phyloP scores from a whole-genome alignment of 2,113 vertebrate species.

The Marmota flaviventris region DNA sequence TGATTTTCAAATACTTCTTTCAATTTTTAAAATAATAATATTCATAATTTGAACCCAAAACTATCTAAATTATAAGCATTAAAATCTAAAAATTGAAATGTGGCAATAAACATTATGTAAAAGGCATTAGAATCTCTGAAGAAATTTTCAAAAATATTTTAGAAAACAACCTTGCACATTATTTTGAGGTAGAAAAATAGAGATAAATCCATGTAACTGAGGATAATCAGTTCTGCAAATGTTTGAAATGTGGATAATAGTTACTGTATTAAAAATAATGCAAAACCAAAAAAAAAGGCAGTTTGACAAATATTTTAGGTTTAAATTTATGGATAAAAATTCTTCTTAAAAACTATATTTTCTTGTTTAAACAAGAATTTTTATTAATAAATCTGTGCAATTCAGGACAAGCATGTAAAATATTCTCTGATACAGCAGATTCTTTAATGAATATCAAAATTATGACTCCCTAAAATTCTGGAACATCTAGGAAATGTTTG shows the following conservation, averaged over 20 bases:
- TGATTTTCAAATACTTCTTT: neutral
- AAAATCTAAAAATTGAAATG: neutral
- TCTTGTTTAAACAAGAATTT: neutral
- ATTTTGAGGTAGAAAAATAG: neutral
- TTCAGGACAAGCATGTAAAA: neutral
- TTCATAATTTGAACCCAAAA: neutral
- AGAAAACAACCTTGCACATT: neutral
- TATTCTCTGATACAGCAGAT: neutral
- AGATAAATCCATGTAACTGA: neutral
- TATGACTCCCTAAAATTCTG: neutral
- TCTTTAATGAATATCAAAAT: neutral
- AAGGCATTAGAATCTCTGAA: neutral
- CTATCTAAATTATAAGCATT: neutral
- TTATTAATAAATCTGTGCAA: neutral
- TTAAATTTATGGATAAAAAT: neutral
- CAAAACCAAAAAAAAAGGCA: neutral
- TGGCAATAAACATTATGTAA: neutral
- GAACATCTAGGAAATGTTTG: neutral
- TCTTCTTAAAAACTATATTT: neutral
- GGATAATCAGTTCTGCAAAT: neutral
- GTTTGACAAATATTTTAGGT: neutral
- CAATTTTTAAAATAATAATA: neutral
- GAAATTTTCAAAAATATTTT: neutral
- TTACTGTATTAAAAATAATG: neutral
- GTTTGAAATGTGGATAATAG: neutral